Percentiles rank a stretch among this genome's conserved stretches.
Conservation (phyloP, 2,797 vertebrate genomes). For the Hyperoplus lanceolatus region DNA sequence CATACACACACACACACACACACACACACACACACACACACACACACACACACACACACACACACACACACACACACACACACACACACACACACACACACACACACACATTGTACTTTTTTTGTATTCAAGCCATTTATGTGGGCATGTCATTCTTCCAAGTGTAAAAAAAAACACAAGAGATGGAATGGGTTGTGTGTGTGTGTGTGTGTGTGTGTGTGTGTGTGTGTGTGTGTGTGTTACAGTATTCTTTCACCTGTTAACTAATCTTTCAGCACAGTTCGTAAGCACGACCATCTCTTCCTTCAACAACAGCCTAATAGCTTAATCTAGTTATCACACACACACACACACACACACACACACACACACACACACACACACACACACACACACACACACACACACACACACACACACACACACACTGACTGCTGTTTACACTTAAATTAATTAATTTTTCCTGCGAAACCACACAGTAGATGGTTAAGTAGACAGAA, state of each 20-base stretch:
- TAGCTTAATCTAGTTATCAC: slow-evolving; percentile 76
- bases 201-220: not conserved
- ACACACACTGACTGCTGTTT: slow-evolving; percentile 18
- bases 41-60: too few species aligned
- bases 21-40: too few species aligned
- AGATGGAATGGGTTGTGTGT: slow-evolving; percentile 24
- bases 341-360: slow-evolving; percentile 25
- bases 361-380: slow-evolving; percentile 29
- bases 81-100: too few species aligned
- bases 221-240: not conserved
- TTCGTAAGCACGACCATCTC: slow-evolving; percentile 70
- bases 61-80: too few species aligned
- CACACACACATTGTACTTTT: too few species aligned
- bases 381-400: slow-evolving; percentile 29
- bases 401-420: slow-evolving; percentile 27
- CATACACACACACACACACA: too few species aligned
- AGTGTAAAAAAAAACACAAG: slow-evolving; percentile 43
- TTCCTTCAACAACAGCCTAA: slow-evolving; percentile 49
- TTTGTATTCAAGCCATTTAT: slow-evolving; percentile 67
- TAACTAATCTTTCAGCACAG: slow-evolving; percentile 69
- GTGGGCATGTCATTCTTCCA: slow-evolving; percentile 73
- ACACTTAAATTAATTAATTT: slow-evolving; percentile 50
- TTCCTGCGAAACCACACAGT: too few species aligned
- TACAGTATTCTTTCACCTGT: slow-evolving; percentile 58
- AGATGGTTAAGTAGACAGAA: too few species aligned